phyloP scores from a whole-genome alignment of 53 echinoderm and acorn worm species.

The Actinopyga echinites region DNA sequence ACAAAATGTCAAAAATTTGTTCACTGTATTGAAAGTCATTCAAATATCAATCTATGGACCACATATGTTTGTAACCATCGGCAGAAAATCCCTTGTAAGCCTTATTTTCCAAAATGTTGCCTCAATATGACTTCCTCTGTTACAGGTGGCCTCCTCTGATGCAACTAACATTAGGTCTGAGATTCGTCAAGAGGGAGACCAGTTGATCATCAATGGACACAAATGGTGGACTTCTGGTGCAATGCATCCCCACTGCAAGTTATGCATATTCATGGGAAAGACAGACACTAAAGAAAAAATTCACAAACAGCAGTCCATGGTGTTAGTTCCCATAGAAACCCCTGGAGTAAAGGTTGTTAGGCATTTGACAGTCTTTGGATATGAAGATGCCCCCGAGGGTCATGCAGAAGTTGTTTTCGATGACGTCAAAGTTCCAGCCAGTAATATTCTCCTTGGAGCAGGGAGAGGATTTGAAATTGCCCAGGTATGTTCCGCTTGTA shows the following conservation, averaged over 20 bases:
- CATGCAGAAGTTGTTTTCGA: constrained; percentile 88
- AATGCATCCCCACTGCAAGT: constrained; percentile 79
- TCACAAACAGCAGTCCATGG: constrained; percentile 95
- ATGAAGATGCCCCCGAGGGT: constrained; percentile 83
- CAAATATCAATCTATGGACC: not conserved
- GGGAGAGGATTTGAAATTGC: constrained; percentile 98
- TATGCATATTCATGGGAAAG: constrained; percentile 99
- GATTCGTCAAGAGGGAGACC: constrained; percentile 65
- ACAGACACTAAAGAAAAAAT: constrained; percentile 68
- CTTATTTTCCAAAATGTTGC: not conserved
- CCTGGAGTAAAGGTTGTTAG: constrained; percentile 72
- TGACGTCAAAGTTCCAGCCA: constrained; percentile 80
- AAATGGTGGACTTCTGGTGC: constrained; percentile 99
- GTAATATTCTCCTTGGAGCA: constrained; percentile 80
- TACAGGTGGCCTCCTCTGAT: constrained; percentile 93
- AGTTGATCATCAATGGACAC: constrained; percentile 77
- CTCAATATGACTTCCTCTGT: no score
- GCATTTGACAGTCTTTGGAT: constrained; percentile 89
- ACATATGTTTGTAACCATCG: not conserved
- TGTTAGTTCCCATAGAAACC: constrained; percentile 91
- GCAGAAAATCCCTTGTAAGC: not conserved
- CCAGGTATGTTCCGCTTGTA: constrained; percentile 58
- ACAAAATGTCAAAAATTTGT: no score
- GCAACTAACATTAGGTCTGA: constrained; percentile 88
- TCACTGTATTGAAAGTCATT: no score